phyloP scores from a whole-genome alignment of 1,140 invertebrate species.

The Ostrea edulis region DNA sequence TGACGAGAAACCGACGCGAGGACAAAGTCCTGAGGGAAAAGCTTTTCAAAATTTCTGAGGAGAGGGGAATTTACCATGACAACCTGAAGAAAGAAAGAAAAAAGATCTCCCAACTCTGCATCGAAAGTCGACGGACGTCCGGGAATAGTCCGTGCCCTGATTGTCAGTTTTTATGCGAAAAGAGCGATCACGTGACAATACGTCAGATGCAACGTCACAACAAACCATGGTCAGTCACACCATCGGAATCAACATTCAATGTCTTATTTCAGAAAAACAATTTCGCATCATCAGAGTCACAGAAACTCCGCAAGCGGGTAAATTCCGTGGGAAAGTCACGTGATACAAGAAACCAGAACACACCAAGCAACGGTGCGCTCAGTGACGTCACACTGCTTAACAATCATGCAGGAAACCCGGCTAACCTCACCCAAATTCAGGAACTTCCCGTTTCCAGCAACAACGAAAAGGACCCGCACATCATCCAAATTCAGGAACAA shows the following conservation, averaged over 20 bases:
- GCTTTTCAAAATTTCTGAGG: conserved; percentile 43
- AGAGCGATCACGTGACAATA: conserved; percentile 35
- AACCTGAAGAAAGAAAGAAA: conserved; percentile 46
- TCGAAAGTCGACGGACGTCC: conserved; percentile 45
- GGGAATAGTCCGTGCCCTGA: conserved; percentile 31
- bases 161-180: conserved; percentile 39
- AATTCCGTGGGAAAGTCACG: background rate
- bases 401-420: background rate
- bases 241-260: conserved; percentile 51
- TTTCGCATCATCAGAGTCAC: background rate
- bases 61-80: conserved; percentile 45
- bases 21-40: conserved; percentile 47
- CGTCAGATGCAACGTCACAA: conserved; percentile 37
- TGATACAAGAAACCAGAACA: background rate
- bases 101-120: conserved; percentile 24
- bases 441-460: too few relatives aligned
- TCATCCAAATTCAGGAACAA: too few relatives aligned
- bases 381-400: background rate
- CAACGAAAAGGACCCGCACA: too few relatives aligned
- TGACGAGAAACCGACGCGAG: conserved; percentile 49
- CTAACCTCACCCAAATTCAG: too few relatives aligned
- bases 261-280: conserved; percentile 30
- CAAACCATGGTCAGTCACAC: conserved; percentile 49
- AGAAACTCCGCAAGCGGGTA: background rate
- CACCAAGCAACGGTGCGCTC: background rate